Evolutionary conservation across 2,797 vertebrate genomes (phyloP), one percentile per base, ranked within the genome.

Genomic region (Chloroceryle amazona): DNA sequence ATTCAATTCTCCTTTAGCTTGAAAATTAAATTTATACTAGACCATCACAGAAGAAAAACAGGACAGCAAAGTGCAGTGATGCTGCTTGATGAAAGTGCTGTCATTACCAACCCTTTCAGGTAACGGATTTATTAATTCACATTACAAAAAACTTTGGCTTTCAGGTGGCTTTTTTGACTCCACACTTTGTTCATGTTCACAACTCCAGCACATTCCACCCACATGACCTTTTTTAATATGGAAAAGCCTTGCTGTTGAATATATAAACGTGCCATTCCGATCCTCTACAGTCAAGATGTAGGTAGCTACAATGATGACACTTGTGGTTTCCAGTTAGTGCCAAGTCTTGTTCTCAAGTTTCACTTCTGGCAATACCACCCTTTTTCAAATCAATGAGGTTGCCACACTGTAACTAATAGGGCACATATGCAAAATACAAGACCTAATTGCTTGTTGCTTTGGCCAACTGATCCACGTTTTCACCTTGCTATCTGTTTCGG

Each of bases 301-400:
- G 89, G 86, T 65, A 93, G 57, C 61, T 83, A 67, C 2, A n/a
- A 78, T 51, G 74, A 94, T 72, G 87, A 85, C 92, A 81, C 81
- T 86, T 88, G 89, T 22, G 93, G 91, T 95, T 96, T 96, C 68
- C 51, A 91, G 67, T 44, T 4, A 58, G 58, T 66, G 96, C 94
- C 96, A 97, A 95, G 66, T 55, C 91, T 79, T 57, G 25, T 44
- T 96, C 91, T 96, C 84, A n/a, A 58, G 89, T 96, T 97, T 93
- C 91, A 91, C 75, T 81, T 80, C 73, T 96, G 95, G 93, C 92
- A 96, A 62, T 2, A 1, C 29, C 1, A 1, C 75, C 44, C 67
- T 78, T 72, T 83, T 92, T 39, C 89, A 94, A 96, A 91, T 83
- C 87, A 95, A 66, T 81, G 85, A 94, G 76, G 91, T 18, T 91